Conservation (phyloP, 2,113 vertebrate genomes). For the Phodopus roborovskii region DNA sequence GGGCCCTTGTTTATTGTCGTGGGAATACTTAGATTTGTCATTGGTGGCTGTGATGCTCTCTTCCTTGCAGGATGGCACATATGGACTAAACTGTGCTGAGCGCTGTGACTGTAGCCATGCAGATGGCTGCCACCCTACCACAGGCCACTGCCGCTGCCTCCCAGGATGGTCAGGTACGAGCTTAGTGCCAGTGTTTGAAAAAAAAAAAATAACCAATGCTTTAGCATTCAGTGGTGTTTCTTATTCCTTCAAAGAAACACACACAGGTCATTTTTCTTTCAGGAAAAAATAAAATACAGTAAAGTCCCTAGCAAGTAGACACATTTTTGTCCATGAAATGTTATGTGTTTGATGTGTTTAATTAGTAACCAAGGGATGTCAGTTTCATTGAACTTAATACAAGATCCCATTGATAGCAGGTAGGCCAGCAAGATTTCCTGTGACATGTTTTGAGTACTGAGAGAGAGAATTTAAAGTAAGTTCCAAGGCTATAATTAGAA, state of each 20-base stretch:
- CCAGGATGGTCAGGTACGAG: constrained; percentile 96
- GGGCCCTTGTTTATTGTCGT: fast-evolving
- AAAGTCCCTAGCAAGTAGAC: background rate
- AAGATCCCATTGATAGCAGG: background rate
- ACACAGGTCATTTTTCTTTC: background rate
- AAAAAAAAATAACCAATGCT: background rate
- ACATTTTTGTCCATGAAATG: background rate
- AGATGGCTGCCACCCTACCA: constrained; percentile 94
- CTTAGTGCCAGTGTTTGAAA: background rate
- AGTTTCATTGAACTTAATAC: background rate
- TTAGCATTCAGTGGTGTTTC: background rate
- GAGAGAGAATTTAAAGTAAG: background rate
- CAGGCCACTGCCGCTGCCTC: constrained; percentile 96
- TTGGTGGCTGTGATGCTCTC: background rate
- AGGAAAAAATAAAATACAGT: background rate
- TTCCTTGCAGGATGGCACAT: constrained; percentile 92
- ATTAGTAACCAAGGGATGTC: background rate
- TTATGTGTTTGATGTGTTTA: background rate
- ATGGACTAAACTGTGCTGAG: constrained; percentile 94
- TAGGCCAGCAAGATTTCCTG: background rate
- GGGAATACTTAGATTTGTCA: background rate
- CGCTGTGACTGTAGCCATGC: constrained; percentile 98
- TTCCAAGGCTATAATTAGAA: background rate
- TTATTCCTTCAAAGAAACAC: background rate
- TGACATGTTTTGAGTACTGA: background rate